Conservation (phyloP, 2,113 vertebrate genomes). For the Tricholaema leucomelas region DNA sequence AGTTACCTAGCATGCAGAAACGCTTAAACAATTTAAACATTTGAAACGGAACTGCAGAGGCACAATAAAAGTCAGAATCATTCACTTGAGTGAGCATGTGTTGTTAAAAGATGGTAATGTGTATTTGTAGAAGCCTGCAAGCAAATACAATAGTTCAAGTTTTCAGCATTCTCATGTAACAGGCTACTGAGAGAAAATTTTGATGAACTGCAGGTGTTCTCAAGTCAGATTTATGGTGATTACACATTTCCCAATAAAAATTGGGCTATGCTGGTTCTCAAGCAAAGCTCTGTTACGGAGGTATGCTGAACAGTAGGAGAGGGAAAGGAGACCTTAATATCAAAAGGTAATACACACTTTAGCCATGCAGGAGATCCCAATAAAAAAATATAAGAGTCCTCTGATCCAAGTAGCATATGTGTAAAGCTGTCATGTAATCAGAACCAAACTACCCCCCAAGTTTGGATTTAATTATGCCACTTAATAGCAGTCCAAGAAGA, state of each 20-base stretch:
- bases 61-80: background rate
- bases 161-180: background rate
- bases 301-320: background rate
- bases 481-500: constrained; percentile 12
- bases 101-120: background rate
- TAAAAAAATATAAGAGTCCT: background rate
- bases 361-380: background rate
- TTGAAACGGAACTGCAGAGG: background rate
- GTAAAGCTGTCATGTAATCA: background rate
- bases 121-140: background rate
- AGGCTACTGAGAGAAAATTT: background rate
- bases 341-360: background rate
- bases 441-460: background rate
- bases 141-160: background rate
- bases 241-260: background rate
- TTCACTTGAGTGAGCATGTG: background rate
- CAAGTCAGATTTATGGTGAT: background rate
- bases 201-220: constrained; percentile 1
- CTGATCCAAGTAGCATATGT: background rate
- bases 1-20: background rate
- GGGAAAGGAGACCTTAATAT: background rate
- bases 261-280: background rate
- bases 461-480: constrained; percentile 3
- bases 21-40: constrained; percentile 25
- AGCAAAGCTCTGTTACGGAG: background rate